phyloP scores from a whole-genome alignment of 1,140 invertebrate species.

The Fragariocoptes setiger region DNA sequence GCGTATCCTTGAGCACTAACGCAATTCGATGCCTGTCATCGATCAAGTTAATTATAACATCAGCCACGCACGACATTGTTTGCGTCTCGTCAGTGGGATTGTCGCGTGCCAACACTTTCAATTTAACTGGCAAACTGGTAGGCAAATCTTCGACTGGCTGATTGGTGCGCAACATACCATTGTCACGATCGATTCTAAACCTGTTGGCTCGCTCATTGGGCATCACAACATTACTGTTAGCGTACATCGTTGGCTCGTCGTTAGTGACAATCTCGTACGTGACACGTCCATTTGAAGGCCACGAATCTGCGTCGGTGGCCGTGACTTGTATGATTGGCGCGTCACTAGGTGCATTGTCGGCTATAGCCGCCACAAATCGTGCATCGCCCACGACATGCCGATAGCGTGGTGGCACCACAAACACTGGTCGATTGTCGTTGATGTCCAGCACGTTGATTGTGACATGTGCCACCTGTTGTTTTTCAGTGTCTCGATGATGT shows the following conservation, averaged over 20 bases:
- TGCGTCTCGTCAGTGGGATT: conserved; percentile 22
- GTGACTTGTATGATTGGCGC: conserved; percentile 39
- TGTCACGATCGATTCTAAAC: conserved; percentile 34
- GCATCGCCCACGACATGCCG: conserved; percentile 13
- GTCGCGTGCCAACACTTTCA: conserved; percentile 37
- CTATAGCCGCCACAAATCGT: conserved; percentile 38
- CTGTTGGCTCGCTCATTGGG: conserved; percentile 27
- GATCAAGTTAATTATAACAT: conserved; percentile 34
- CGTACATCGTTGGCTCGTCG: too few relatives aligned
- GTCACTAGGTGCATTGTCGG: conserved; percentile 29
- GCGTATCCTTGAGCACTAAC: conserved; percentile 34
- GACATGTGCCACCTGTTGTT: conserved; percentile 25
- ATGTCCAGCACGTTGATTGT: conserved; percentile 48
- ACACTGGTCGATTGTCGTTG: conserved; percentile 53
- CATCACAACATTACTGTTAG: too few relatives aligned
- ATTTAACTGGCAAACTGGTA: conserved; percentile 31
- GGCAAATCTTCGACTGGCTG: conserved; percentile 32
- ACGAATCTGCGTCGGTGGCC: conserved; percentile 47
- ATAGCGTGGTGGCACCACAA: conserved; percentile 29
- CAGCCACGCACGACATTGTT: conserved; percentile 17
- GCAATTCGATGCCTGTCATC: conserved; percentile 35
- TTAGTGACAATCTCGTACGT: conserved; percentile 31
- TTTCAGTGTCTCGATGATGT: too few relatives aligned
- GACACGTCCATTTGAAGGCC: conserved; percentile 32
- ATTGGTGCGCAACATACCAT: conserved; percentile 36